Evolutionary conservation across 1,140 invertebrate genomes (phyloP).

Genomic region (Laupala kohalensis): DNA sequence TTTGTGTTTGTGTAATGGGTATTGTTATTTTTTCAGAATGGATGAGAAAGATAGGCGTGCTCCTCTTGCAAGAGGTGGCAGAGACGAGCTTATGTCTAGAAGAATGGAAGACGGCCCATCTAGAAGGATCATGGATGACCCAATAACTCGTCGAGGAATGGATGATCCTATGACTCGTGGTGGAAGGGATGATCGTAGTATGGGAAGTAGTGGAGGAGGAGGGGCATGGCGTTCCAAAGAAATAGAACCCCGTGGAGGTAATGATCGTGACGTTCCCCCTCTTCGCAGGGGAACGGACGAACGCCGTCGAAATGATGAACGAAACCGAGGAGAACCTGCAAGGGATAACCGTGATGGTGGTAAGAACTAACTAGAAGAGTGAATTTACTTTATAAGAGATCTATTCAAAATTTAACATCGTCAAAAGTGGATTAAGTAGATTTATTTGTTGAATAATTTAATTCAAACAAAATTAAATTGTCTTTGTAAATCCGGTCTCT

Average conservation of each 20-base stretch:
- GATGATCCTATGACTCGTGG: too few relatives aligned
- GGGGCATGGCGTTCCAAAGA: not conserved
- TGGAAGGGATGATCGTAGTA: not conserved
- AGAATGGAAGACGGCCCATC: not conserved
- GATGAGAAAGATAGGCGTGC: not conserved
- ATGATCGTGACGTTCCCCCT: not conserved
- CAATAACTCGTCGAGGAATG: not conserved
- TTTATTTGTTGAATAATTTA: not conserved
- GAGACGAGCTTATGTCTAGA: not conserved
- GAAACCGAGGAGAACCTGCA: not conserved
- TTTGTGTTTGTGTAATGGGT: too few relatives aligned
- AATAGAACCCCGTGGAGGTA: not conserved
- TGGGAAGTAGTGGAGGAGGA: not conserved
- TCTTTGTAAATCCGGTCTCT: not conserved
- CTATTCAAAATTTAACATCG: not conserved
- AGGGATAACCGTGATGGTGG: not conserved
- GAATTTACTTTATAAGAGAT: not conserved
- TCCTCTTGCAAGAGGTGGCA: not conserved
- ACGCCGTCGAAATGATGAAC: constrained; percentile 3
- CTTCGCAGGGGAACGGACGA: not conserved
- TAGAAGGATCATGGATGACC: not conserved
- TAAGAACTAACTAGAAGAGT: not conserved
- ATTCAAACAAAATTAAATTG: not conserved
- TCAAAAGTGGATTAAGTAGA: not conserved
- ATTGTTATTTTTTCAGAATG: not conserved